Base-by-base conservation (phyloP, 2,113 vertebrate genomes). In the Hoplias malabaricus region DNA sequence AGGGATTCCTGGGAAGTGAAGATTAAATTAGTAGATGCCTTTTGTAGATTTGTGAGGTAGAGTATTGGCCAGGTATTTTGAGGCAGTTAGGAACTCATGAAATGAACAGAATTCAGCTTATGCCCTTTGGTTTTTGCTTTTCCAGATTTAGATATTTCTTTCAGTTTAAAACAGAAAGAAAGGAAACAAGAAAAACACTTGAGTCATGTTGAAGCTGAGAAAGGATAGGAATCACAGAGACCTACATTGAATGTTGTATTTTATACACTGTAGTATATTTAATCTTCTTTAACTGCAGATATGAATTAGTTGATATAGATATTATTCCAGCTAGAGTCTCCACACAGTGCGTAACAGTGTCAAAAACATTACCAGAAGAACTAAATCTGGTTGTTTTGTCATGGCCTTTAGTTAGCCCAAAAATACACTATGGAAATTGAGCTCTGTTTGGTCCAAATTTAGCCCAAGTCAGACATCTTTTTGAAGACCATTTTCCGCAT, bases 1-100 rank as follows among this genome's bases (percentile, higher is more conserved):
- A 70, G 50, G 56, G 69, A 78, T 65, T 75, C 27, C 67, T 27
- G 21, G 29, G 50, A 25, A 80, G 77, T 54, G 78, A 53, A 76
- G 8, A 36, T 25, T 36, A 48, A 53, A 19, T 65, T 43, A 27
- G n/a, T 70, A 54, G 43, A 71, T 66, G 25, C 29, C 42, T 50
- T 79, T 73, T 65, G 34, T 34, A 53, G 69, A 72, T 65, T 42
- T 71, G 77, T 73, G 57, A 50, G 34, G 21, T n/a, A 66, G 67
- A 81, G 23, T 27, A 76, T 27, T n/a, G 6, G 62, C 27, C 27
- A 36, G 10, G 1, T 53, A 50, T 59, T 56, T 25, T 68, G 31
- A 57, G 40, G 73, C n/a, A n/a, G n/a, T n/a, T n/a, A 63, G n/a
- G 50, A 63, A n/a, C 33, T n/a, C 12, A 46, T 25, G 33, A 9